These are phyloP conservation scores for Geophilus truncorum DNA, from an alignment of 2,888 invertebrate species.

Conservation along the genomic window DNA sequence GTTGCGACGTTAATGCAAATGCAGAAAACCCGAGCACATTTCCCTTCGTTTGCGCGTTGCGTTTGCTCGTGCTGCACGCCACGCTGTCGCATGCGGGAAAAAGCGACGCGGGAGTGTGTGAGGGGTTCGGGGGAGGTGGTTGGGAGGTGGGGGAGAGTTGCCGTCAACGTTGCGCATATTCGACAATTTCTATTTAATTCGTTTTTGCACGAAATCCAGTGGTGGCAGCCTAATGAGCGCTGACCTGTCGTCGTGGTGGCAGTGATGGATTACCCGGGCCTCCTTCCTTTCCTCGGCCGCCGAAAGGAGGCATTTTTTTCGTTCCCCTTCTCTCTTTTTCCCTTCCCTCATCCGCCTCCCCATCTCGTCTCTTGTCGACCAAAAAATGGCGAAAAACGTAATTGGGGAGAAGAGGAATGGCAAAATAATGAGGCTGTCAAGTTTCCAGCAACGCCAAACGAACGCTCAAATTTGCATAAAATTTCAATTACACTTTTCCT, in stretches of 20 bases:
- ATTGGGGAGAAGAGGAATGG: constrained; percentile 30
- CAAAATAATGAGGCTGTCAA: constrained; percentile 34
- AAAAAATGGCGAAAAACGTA: constrained; percentile 30
- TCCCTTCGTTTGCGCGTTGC: neutral
- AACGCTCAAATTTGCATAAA: constrained; percentile 31
- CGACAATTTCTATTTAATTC: constrained; percentile 32
- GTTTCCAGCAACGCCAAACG: constrained; percentile 27
- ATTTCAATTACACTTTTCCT: constrained; percentile 31
- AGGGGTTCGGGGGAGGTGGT: neutral
- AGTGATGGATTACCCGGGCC: constrained; percentile 32
- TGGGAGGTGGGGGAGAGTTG: neutral
- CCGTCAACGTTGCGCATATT: constrained; percentile 25
- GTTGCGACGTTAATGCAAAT: neutral
- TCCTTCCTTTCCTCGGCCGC: constrained; percentile 27
- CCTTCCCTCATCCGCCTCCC: constrained; percentile 25
- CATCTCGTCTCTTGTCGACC: constrained; percentile 25
- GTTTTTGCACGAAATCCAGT: constrained; percentile 27
- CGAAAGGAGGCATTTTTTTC: constrained; percentile 19
- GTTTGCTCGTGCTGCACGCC: constrained; percentile 21
- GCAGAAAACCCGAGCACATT: neutral
- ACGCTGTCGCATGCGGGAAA: neutral
- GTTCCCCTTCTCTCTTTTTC: constrained; percentile 1
- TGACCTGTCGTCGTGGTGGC: constrained; percentile 33
- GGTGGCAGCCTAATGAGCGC: constrained; percentile 31
- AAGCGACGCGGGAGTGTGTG: neutral